These are phyloP conservation scores for Microcebus tavaratra DNA, from an alignment of 2,113 vertebrate species.

Conservation along the genomic window DNA sequence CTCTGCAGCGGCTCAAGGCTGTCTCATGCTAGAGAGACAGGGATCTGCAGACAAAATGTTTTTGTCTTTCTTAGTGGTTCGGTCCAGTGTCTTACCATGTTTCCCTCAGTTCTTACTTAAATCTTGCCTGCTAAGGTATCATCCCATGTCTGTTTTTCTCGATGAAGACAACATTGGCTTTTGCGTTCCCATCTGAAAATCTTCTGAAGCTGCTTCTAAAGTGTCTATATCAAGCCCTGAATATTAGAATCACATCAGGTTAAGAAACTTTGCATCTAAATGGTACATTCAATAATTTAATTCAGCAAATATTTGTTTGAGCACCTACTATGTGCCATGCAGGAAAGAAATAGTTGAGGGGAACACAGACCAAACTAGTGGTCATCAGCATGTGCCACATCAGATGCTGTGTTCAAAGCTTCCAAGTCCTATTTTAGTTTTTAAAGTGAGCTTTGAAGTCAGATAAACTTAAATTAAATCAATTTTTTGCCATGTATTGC, in stretches of 20 bases:
- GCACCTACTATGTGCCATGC: not conserved
- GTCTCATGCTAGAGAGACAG: not conserved
- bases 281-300: not conserved
- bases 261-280: constrained; percentile 26
- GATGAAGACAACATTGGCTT: not conserved
- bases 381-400: not conserved
- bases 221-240: not conserved
- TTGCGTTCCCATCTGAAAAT: not conserved
- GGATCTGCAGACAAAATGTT: not conserved
- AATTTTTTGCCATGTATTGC: not conserved
- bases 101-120: not conserved
- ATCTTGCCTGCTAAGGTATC: not conserved
- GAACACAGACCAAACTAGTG: not conserved
- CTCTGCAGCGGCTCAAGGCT: not conserved
- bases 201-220: not conserved
- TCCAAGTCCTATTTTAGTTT: not conserved
- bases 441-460: not conserved
- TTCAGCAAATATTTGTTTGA: constrained; percentile 2
- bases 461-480: not conserved
- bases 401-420: not conserved
- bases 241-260: constrained; percentile 1
- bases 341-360: not conserved
- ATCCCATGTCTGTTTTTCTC: not conserved
- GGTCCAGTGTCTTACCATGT: not conserved
- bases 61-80: not conserved